Base-by-base conservation (phyloP, 92 coral and sea anemone species). In the Pocillopora grandis region DNA sequence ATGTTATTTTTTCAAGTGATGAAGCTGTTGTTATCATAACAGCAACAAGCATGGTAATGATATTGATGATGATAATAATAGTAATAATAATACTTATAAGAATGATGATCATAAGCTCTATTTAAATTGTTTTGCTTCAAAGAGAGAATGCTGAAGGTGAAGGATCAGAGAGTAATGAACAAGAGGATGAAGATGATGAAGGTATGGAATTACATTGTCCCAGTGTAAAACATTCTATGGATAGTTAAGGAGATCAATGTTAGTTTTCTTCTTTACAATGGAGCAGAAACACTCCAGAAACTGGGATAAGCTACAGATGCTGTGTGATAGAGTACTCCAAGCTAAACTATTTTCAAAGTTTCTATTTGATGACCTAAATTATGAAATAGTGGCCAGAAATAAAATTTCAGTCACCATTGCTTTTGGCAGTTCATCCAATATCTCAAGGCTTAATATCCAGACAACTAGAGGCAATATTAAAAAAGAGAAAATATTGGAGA, bases 131-230 rank as follows among this genome's bases (percentile, higher is more conserved):
- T 69, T 80, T 15, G 68, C 62, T 71, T 76, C 62, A 52, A 20
- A 95, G 98, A 48, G 98, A 94, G 52, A 95, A 84, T 69, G 66
- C 86, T 58, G 98, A 95, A 72, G 89, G 87, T 48, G 94, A 95
- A 80, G 86, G 88, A 10, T 76, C 79, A 83, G 98, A 95, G 62
- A 85, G 85, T 48, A 75, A 90, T 66, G 98, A 94, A 58, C 84
- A 89, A 82, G 95, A 92, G 31, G 95, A 94, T 74, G 90, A 92
- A 60, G 89, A 84, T 72, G 88, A 88, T 78, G 98, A 95, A 83
- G 98, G 98, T 93, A 80, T 6, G 42, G 15, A 0, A 61, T 75
- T 12, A 20, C 37, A 13, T 19, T 10, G 14, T 12, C 11, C 12
- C 62, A 49, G 12, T 74, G 33, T 66, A 20, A 10, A 10, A 66